phyloP scores from a whole-genome alignment of 2,888 invertebrate genomes.

The Melipona bicolor region DNA sequence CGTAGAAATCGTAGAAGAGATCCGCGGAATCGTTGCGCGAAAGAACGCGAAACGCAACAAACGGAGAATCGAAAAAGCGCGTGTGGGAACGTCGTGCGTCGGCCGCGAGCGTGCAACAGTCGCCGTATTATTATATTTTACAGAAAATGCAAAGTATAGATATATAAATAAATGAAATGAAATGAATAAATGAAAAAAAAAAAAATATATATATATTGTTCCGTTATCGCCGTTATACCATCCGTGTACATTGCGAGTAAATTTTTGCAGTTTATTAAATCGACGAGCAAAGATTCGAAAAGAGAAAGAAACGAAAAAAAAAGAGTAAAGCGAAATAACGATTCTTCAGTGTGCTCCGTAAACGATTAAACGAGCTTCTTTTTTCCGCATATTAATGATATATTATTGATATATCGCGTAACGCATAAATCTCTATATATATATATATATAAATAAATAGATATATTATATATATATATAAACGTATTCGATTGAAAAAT shows the following conservation, averaged over 20 bases:
- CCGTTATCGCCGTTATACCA: constrained; percentile 78
- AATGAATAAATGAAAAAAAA: constrained; percentile 49
- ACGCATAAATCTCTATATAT: constrained; percentile 40
- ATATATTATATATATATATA: constrained; percentile 29
- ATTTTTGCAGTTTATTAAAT: constrained; percentile 70
- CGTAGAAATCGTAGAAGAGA: background rate
- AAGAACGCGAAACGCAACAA: too few species aligned
- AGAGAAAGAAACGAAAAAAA: background rate
- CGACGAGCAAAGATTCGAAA: constrained; percentile 37
- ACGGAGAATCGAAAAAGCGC: background rate
- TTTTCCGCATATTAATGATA: constrained; percentile 48
- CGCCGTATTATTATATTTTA: constrained; percentile 81
- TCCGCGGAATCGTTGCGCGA: too few species aligned
- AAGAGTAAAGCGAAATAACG: constrained; percentile 18
- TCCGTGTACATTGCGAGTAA: constrained; percentile 74
- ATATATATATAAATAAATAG: constrained; percentile 39
- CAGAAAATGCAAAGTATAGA: constrained; percentile 79
- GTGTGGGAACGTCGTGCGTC: constrained; percentile 55
- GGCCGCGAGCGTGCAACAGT: constrained; percentile 65
- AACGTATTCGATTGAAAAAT: constrained; percentile 29
- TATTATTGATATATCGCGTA: constrained; percentile 50
- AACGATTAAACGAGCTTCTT: constrained; percentile 59
- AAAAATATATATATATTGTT: constrained; percentile 73
- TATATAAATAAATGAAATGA: constrained; percentile 67
- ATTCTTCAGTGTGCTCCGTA: constrained; percentile 59